Base-by-base conservation (phyloP, 2,113 vertebrate genomes). In the Tyto alba region DNA sequence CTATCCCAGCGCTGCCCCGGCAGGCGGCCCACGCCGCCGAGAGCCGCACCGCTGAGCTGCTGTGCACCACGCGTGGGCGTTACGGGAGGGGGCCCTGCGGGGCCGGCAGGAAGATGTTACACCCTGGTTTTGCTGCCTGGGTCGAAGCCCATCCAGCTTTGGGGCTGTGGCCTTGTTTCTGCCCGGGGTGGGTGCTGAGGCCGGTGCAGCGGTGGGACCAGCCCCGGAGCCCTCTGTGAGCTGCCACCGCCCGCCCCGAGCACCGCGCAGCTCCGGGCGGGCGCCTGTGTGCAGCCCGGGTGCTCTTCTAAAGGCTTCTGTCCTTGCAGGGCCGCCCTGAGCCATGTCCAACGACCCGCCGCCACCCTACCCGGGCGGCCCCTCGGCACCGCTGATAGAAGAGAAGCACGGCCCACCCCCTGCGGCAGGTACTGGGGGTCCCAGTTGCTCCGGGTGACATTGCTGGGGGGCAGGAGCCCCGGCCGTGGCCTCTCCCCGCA, bases 321-420 rank as follows among this genome's bases (percentile, higher is more conserved):
- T 85, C 67, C 55, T 63, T 93, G 47, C 95, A 98, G 96, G 93
- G 84, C 84, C 15, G 29, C 71, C 47, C 74, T 71, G 66, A 96
- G 87, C 94, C 45, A 99, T 99, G 99, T 99, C 99, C 63, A 99
- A 79, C 17, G 99, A 99, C 92, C 99, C 99, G 2, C 99, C 99
- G 30, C 99, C 99, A 29, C 99, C 99, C 7, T 99, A 99, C 85
- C 99, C 99, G 0, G 99, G 99, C 73, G 99, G 99, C 41, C 99
- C 99, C 67, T 99, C 98, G 3, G 99, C 99, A 5, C 99, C 99
- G 0, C 97, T 98, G 43, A 97, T 99, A 17, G 98, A 99, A 34
- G 99, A 99, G 95, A 99, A 99, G 96, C 99, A 98, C 16, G 99
- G 99, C 60, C 98, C 98, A 0, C 98, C 98, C 7, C 68, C 97